Evolutionary conservation across 1,140 invertebrate genomes (phyloP).

Genomic region (Conopomorpha cramerella): DNA sequence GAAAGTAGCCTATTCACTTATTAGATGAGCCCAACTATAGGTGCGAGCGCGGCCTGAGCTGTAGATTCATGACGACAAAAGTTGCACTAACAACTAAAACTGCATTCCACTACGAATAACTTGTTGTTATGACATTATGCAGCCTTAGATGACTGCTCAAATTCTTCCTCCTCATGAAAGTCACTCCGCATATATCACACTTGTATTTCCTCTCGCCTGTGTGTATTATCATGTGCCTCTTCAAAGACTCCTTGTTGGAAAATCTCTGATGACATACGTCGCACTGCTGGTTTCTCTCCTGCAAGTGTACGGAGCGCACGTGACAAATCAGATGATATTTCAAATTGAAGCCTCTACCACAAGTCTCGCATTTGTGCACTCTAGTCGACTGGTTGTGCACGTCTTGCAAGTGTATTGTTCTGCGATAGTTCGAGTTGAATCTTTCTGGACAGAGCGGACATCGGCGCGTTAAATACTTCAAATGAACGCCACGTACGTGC

Average conservation of each 20-base stretch:
- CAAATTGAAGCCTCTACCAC: slow-evolving; percentile 35
- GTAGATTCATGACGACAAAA: too few species aligned
- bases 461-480: slow-evolving; percentile 35
- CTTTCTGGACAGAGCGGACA: slow-evolving; percentile 47
- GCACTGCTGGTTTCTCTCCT: slow-evolving; percentile 47
- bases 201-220: slow-evolving; percentile 75
- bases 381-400: slow-evolving; percentile 43
- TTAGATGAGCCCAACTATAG: too few species aligned
- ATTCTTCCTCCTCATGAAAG: slow-evolving; percentile 56
- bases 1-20: too few species aligned
- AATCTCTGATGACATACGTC: slow-evolving; percentile 50
- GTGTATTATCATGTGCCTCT: slow-evolving; percentile 63
- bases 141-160: slow-evolving; percentile 38
- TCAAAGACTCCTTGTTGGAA: slow-evolving; percentile 49
- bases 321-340: slow-evolving; percentile 50
- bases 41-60: too few species aligned
- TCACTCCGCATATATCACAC: slow-evolving; percentile 70
- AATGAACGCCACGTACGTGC: slow-evolving; percentile 37
- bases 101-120: too few species aligned
- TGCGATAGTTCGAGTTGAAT: slow-evolving; percentile 41
- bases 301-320: slow-evolving; percentile 37
- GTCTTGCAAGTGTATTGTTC: slow-evolving; percentile 44
- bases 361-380: slow-evolving; percentile 51
- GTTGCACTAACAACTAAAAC: too few species aligned
- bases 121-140: slow-evolving; percentile 29